A percentile compares a stretch with the other conserved stretches of the same genome.
Conservation (phyloP, 2,797 vertebrate species). For the Acridotheres tristis region DNA sequence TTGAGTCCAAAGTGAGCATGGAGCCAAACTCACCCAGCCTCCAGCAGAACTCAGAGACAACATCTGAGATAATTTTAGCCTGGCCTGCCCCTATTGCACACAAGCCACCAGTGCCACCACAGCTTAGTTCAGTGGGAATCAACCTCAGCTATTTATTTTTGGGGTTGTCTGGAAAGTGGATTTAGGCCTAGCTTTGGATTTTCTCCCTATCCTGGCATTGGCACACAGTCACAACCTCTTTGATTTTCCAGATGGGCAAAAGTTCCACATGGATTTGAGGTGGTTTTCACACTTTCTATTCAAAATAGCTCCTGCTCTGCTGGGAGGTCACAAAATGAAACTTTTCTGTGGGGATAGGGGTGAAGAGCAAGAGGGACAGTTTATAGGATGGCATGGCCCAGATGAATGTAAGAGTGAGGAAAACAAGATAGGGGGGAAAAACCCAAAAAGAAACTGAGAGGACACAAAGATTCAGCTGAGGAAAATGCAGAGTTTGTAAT, state of each 20-base stretch:
- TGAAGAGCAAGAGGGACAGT: not conserved
- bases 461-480: not conserved
- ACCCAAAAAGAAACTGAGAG: accelerated
- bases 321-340: not conserved
- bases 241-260: not conserved
- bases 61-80: not conserved
- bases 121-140: not conserved
- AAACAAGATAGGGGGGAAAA: not conserved
- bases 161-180: not conserved
- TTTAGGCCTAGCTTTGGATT: not conserved
- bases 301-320: not conserved
- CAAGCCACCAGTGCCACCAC: not conserved
- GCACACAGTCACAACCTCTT: accelerated
- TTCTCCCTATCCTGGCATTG: not conserved
- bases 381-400: not conserved
- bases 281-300: not conserved
- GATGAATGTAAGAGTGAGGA: not conserved
- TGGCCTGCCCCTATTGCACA: not conserved
- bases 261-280: not conserved
- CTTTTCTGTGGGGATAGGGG: not conserved
- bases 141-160: not conserved
- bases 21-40: not conserved
- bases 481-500: not conserved
- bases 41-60: not conserved
- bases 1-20: not conserved